These are phyloP conservation scores for Xiphias gladius DNA, from an alignment of 2,113 vertebrate species.

Conservation along the genomic window DNA sequence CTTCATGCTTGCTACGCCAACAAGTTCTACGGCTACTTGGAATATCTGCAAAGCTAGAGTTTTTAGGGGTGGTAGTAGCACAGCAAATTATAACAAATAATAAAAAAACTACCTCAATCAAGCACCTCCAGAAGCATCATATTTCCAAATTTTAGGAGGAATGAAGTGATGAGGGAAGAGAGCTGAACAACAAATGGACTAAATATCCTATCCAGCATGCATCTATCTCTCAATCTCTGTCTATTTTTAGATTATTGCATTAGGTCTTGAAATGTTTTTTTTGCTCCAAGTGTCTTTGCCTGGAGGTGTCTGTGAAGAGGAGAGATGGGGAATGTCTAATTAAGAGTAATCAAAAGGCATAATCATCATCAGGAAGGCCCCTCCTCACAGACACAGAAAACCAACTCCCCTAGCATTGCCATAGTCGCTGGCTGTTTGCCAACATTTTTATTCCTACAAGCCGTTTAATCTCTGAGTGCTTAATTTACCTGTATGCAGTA, in stretches of 20 bases:
- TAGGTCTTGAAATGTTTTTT: conserved; percentile 54
- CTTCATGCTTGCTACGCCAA: too few relatives aligned
- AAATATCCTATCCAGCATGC: conserved; percentile 30
- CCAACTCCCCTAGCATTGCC: background rate
- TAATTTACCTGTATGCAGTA: conserved; percentile 57
- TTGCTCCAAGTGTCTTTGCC: conserved; percentile 48
- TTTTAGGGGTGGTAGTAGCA: too few relatives aligned
- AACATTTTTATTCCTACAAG: conserved; percentile 61
- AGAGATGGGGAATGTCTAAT: conserved; percentile 36
- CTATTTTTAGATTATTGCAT: conserved; percentile 41
- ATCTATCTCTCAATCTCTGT: conserved; percentile 26
- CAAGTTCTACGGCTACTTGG: too few relatives aligned
- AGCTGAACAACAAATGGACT: conserved; percentile 29
- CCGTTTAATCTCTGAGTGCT: conserved; percentile 35
- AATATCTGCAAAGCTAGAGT: too few relatives aligned
- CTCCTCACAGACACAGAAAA: background rate
- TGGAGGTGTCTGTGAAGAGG: conserved; percentile 34
- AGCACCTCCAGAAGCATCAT: too few relatives aligned
- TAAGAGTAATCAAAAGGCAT: conserved; percentile 49
- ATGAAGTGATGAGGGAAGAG: too few relatives aligned
- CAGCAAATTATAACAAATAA: too few relatives aligned
- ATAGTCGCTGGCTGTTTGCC: conserved; percentile 37
- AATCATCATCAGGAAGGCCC: conserved; percentile 43
- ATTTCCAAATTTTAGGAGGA: too few relatives aligned
- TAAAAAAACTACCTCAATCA: too few relatives aligned